Evolutionary conservation across 2,888 invertebrate species (phyloP).

Genomic region (Hyalella azteca): DNA sequence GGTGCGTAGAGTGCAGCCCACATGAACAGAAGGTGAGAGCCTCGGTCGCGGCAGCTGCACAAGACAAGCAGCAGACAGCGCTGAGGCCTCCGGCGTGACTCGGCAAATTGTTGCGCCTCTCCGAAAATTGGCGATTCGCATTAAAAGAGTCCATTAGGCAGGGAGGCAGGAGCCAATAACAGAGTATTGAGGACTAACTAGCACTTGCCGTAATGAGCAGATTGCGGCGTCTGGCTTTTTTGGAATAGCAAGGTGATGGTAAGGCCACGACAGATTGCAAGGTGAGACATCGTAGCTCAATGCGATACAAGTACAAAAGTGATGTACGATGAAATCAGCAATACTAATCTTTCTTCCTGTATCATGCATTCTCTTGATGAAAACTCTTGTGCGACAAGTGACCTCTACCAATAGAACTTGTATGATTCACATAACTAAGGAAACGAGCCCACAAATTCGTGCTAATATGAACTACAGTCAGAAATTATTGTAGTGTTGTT

Average conservation of each 20-base stretch:
- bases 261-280: conserved; percentile 2
- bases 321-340: no score
- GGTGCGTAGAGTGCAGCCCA: not conserved
- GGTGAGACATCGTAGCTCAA: not conserved
- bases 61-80: not conserved
- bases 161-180: conserved; percentile 31
- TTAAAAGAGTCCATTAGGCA: conserved; percentile 35
- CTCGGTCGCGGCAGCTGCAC: not conserved
- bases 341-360: no score
- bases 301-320: not conserved
- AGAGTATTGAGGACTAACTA: conserved; percentile 29
- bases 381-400: no score
- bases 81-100: not conserved
- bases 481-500: no score
- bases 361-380: no score
- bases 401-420: no score
- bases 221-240: conserved; percentile 12
- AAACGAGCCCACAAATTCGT: no score
- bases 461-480: no score
- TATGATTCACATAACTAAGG: no score
- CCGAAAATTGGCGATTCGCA: conserved; percentile 30
- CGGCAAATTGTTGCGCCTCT: conserved; percentile 29
- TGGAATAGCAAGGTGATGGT: conserved; percentile 17
- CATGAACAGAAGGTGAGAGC: not conserved
- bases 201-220: conserved; percentile 35